phyloP scores from a whole-genome alignment of 2,797 vertebrate genomes.

The Halcyon chelicuti region DNA sequence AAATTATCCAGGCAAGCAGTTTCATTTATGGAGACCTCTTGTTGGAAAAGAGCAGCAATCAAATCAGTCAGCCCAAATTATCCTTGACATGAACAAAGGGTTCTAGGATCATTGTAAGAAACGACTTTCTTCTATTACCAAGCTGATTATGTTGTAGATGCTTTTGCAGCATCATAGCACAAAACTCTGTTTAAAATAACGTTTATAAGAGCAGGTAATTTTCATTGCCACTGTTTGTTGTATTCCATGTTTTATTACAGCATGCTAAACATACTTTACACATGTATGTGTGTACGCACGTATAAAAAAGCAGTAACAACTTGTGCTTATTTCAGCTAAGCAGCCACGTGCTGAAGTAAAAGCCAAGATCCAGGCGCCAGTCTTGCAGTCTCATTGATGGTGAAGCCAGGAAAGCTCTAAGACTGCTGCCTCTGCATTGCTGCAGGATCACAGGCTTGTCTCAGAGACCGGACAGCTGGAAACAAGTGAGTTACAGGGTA shows the following conservation, averaged over 20 bases:
- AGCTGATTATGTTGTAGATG: conserved; percentile 49
- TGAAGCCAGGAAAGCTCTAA: background rate
- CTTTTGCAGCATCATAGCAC: background rate
- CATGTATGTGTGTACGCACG: rapidly evolving
- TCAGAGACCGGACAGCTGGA: background rate
- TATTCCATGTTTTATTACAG: conserved; percentile 5
- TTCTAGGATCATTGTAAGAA: conserved; percentile 66
- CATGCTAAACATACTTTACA: conserved; percentile 12
- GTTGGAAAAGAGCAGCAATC: conserved; percentile 60
- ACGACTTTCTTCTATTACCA: conserved; percentile 54
- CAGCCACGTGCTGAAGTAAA: background rate
- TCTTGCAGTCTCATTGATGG: no score
- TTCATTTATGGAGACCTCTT: conserved; percentile 68
- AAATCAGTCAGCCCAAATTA: conserved; percentile 75
- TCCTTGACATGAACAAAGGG: conserved; percentile 72
- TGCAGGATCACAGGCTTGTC: background rate
- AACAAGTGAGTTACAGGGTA: background rate
- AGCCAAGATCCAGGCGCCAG: background rate
- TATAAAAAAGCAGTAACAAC: background rate
- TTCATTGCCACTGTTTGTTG: conserved; percentile 55
- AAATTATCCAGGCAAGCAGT: conserved; percentile 72
- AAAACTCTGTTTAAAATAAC: conserved; percentile 24
- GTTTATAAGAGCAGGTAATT: conserved; percentile 22
- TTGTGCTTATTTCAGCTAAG: background rate
- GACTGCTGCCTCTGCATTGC: rapidly evolving